Percentiles rank a stretch among this genome's conserved stretches.
Conservation (phyloP, 2,888 invertebrate genomes). For the Geotrupes spiniger region DNA sequence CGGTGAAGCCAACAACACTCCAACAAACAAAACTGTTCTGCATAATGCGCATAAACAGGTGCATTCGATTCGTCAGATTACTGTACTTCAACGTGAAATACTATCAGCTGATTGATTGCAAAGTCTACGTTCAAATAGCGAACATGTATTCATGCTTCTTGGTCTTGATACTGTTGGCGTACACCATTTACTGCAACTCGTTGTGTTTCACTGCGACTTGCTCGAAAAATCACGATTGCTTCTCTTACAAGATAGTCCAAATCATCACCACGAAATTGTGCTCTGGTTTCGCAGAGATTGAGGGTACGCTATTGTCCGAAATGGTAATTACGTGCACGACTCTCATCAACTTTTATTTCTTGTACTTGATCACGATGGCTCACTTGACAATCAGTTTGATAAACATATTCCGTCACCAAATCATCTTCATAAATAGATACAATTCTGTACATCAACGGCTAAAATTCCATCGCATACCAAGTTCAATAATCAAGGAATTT, state of each 20-base stretch:
- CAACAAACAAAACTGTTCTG: conserved; percentile 11
- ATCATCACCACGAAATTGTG: conserved; percentile 6
- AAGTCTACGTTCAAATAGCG: conserved; percentile 6
- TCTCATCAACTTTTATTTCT: conserved; percentile 13
- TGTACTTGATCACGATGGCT: conserved; percentile 10
- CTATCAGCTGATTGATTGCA: conserved; percentile 7
- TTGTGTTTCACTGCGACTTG: conserved; percentile 2
- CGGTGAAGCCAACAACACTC: conserved; percentile 13
- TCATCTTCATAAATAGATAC: conserved; percentile 9
- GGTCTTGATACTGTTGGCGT: conserved; percentile 10
- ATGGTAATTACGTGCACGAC: background rate
- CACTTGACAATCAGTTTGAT: conserved; percentile 14
- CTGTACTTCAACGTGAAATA: conserved; percentile 16
- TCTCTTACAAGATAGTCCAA: background rate
- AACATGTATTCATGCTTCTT: conserved; percentile 10
- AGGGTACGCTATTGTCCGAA: background rate
- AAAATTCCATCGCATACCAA: background rate
- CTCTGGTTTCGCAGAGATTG: conserved; percentile 2
- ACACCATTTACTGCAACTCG: conserved; percentile 13
- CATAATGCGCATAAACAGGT: conserved; percentile 12
- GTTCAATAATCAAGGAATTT: background rate
- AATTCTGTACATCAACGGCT: conserved; percentile 1
- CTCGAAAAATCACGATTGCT: background rate
- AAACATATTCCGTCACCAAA: conserved; percentile 9
- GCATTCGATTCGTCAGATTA: conserved; percentile 14